Conservation (phyloP, 2,888 invertebrate species). For the Rotaria magnacalcarata region DNA sequence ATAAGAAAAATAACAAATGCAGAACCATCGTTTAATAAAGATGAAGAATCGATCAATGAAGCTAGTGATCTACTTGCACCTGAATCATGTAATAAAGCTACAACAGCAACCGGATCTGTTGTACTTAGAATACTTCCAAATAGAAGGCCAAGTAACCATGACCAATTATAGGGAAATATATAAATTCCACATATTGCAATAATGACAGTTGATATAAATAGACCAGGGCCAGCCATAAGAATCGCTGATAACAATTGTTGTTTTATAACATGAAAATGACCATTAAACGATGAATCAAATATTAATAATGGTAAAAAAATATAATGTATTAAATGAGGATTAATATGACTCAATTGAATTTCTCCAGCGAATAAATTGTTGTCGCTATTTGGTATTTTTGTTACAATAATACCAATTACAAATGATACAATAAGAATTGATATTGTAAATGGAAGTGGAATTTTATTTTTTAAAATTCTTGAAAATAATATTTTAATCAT, state of each 20-base stretch:
- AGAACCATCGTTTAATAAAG: not conserved
- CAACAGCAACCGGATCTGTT: constrained; percentile 9
- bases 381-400: not conserved
- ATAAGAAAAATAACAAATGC: not conserved
- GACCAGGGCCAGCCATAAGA: not conserved
- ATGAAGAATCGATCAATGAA: not conserved
- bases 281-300: not conserved
- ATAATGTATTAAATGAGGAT: not conserved
- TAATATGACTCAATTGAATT: not conserved
- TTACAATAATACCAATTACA: not conserved
- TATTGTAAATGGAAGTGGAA: not conserved
- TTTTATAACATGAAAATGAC: not conserved
- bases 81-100: not conserved
- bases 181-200: not conserved
- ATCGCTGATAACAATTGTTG: not conserved
- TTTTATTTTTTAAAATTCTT: not conserved
- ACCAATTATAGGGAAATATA: not conserved
- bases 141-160: not conserved
- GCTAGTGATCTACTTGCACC: not conserved
- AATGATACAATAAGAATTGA: not conserved
- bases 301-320: not conserved
- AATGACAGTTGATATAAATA: not conserved
- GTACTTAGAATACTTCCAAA: not conserved
- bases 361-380: not conserved
- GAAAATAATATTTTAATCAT: not conserved